These are phyloP conservation scores for Neomorphus geoffroyi DNA, from an alignment of 2,797 vertebrate genomes.

Conservation along the genomic window DNA sequence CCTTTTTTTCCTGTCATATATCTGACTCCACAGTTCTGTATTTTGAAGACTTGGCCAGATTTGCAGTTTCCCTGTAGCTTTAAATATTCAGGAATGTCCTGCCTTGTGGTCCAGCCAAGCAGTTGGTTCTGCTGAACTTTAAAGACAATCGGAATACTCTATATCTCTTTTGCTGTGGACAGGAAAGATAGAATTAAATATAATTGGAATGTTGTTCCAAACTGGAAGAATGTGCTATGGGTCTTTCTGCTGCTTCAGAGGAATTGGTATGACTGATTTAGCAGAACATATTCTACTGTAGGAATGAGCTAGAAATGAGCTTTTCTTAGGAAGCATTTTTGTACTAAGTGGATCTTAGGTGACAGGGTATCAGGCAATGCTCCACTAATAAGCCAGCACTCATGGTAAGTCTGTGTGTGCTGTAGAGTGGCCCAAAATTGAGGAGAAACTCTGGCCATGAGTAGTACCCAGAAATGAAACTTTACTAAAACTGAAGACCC, in stretches of 20 bases:
- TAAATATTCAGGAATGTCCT: background rate
- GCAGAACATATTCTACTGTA: background rate
- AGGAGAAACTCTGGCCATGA: background rate
- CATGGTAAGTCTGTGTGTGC: background rate
- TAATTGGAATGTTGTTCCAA: background rate
- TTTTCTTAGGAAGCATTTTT: background rate
- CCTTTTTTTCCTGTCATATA: background rate
- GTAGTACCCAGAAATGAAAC: background rate
- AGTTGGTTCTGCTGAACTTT: conserved; percentile 5
- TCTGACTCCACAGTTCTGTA: background rate
- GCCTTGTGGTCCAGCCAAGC: background rate
- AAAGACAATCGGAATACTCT: background rate
- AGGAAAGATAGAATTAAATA: background rate
- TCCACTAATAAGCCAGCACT: background rate
- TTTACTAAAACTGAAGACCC: background rate
- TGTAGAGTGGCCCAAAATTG: background rate
- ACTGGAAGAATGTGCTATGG: background rate
- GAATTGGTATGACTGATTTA: background rate
- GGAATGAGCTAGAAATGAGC: background rate
- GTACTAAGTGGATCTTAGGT: background rate
- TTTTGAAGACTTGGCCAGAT: background rate
- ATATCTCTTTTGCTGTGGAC: background rate
- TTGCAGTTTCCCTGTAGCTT: background rate
- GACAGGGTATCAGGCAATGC: background rate
- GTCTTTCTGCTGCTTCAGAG: background rate